phyloP scores from a whole-genome alignment of 2,888 invertebrate genomes.

The Petrophora chlorosata region DNA sequence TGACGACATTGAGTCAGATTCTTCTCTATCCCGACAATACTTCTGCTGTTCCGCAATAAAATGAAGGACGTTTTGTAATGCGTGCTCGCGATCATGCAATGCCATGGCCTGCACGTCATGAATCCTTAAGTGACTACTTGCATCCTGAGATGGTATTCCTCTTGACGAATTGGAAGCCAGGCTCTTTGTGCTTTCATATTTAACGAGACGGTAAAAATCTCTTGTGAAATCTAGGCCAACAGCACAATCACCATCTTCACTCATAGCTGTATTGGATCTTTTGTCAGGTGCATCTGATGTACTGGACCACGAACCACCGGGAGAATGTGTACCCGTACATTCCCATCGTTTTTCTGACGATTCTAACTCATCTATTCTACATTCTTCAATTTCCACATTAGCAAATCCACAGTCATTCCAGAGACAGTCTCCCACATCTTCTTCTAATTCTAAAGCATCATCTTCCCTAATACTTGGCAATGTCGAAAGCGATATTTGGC shows the following conservation, averaged over 20 bases:
- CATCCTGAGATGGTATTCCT: conserved; percentile 84
- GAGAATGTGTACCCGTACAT: conserved; percentile 82
- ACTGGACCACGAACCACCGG: conserved; percentile 85
- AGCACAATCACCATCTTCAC: conserved; percentile 88
- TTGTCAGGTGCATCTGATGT: conserved; percentile 86
- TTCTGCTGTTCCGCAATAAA: conserved; percentile 91
- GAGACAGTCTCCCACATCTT: conserved; percentile 88
- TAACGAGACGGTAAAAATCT: conserved; percentile 91
- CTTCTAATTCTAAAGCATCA: conserved; percentile 88
- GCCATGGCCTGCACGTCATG: conserved; percentile 77
- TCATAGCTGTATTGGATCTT: conserved; percentile 87
- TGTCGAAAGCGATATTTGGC: conserved; percentile 85
- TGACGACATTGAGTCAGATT: conserved; percentile 82
- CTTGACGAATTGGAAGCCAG: conserved; percentile 89
- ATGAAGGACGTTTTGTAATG: conserved; percentile 88
- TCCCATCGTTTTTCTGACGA: conserved; percentile 86
- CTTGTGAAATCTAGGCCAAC: conserved; percentile 90
- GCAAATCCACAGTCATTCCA: conserved; percentile 90
- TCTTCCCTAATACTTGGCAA: conserved; percentile 90
- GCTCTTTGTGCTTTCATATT: conserved; percentile 92
- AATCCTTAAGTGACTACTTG: conserved; percentile 69
- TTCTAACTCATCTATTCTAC: conserved; percentile 79
- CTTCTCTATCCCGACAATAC: conserved; percentile 85
- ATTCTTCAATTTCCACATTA: conserved; percentile 86
- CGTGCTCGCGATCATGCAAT: conserved; percentile 86